Conservation (phyloP, 1,140 invertebrate species). For the Lethocerus indicus region DNA sequence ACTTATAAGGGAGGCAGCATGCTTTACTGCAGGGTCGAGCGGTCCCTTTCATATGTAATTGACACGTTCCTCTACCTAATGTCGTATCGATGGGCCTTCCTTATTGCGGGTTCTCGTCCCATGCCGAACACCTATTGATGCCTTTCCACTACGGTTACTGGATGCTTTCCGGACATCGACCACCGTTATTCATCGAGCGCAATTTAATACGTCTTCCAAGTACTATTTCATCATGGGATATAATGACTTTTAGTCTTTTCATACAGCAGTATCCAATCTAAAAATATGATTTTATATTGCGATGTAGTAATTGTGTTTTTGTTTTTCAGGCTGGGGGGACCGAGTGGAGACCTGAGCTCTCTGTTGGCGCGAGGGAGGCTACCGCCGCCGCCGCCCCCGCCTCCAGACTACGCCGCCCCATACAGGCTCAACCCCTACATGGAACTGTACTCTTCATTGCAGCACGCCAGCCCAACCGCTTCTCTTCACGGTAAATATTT, state of each 20-base stretch:
- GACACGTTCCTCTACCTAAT: slow-evolving; percentile 3
- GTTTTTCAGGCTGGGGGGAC: slow-evolving; percentile 19
- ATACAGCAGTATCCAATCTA: not conserved
- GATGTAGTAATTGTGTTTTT: slow-evolving; percentile 7
- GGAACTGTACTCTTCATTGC: slow-evolving; percentile 44
- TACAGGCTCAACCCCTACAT: slow-evolving; percentile 48
- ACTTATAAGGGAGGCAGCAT: not conserved
- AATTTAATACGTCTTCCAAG: not conserved
- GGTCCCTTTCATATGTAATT: slow-evolving; percentile 9
- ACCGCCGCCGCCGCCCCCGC: slow-evolving; percentile 13
- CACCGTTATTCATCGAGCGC: not conserved
- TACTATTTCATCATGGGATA: not conserved
- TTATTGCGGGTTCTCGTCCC: not conserved
- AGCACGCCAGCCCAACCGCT: slow-evolving; percentile 36
- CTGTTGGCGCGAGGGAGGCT: slow-evolving; percentile 21
- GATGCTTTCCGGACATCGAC: not conserved
- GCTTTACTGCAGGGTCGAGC: not conserved
- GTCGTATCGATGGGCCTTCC: not conserved
- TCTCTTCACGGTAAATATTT: slow-evolving; percentile 30
- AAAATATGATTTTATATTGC: not conserved
- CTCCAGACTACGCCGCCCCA: too few species aligned
- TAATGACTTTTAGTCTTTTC: not conserved
- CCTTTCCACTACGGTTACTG: not conserved
- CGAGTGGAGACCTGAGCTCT: slow-evolving; percentile 23
- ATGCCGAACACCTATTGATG: not conserved